Base-by-base conservation (phyloP, 2,113 vertebrate species). In the Puma concolor region DNA sequence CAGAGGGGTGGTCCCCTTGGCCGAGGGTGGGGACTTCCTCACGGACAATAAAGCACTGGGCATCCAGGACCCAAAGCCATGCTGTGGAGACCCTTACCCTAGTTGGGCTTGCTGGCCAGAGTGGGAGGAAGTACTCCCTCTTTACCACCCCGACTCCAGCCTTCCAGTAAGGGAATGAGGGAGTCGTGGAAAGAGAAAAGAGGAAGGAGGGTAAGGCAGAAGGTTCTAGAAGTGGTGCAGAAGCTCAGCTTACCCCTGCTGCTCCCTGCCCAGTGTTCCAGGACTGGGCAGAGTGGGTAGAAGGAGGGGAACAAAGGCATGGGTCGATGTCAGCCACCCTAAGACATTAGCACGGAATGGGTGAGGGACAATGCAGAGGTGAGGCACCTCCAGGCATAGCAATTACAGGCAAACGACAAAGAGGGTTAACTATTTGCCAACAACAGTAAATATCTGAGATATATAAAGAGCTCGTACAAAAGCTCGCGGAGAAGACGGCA, bases 1-100 rank as follows among this genome's bases (percentile, higher is more conserved):
- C 87, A 98, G 88, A 2, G 94, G 98, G 36, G 98, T 84, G 0
- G 74, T 52, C 2, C 98, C 98, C 94, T 99, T 99, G 72, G 88
- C 89, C 81, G 93, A 96, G 4, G 98, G 98, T 14, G 99, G 99
- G 11, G 99, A 98, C 2, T 97, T 98, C 21, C 48, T 44, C 99
- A 99, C 99, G 63, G 97, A 96, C 12, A 98, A 15, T 0, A 99
- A 99, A 52, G 91, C 95, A 97, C 99, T 99, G 0, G 99, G 98
- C 96, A 99, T 98, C 99, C 99, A 99, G 94, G 99, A 93, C 13
- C 97, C 96, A 44, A 98, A 98, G 8, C 99, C 99, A 66, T 98
- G 74, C 99, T 99, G 90, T 14, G 52, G 54, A 83, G 17, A 89
- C 4, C 74, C 63, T 41, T 10, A 0, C 36, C 52, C 50, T 50